These are phyloP conservation scores for Telmatochromis sp. DNA, from an alignment of 2,113 vertebrate species.

Conservation along the genomic window DNA sequence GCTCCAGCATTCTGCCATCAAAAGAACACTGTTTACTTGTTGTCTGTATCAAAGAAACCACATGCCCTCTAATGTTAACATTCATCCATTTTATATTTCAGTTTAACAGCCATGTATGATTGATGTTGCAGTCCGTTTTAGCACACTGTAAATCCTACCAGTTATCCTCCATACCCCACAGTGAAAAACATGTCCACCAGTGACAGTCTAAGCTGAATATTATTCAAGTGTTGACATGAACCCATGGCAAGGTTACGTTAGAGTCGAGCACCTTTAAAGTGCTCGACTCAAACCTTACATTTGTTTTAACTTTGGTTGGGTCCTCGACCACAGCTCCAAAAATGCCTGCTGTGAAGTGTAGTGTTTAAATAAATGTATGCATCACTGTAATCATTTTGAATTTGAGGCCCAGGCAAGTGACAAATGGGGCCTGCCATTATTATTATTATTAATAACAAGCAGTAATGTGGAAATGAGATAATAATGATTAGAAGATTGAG, in stretches of 20 bases:
- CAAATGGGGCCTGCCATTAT: not conserved
- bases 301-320: not conserved
- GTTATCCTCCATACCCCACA: not conserved
- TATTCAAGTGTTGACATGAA: not conserved
- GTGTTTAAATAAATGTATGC: not conserved
- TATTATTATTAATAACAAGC: not conserved
- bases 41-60: not conserved
- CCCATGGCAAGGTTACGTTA: not conserved
- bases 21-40: not conserved
- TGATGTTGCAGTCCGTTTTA: not conserved
- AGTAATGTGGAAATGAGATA: not conserved
- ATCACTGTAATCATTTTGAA: not conserved
- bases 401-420: not conserved
- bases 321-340: not conserved
- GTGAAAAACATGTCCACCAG: not conserved
- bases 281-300: not conserved
- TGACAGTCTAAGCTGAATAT: not conserved
- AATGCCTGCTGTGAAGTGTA: not conserved
- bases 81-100: not conserved
- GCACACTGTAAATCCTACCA: not conserved
- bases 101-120: not conserved
- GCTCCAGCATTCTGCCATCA: not conserved
- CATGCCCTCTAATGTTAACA: not conserved
- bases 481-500: not conserved
- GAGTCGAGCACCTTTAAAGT: not conserved